phyloP scores from a whole-genome alignment of 1,140 invertebrate genomes.

The Drosophila seguyi region DNA sequence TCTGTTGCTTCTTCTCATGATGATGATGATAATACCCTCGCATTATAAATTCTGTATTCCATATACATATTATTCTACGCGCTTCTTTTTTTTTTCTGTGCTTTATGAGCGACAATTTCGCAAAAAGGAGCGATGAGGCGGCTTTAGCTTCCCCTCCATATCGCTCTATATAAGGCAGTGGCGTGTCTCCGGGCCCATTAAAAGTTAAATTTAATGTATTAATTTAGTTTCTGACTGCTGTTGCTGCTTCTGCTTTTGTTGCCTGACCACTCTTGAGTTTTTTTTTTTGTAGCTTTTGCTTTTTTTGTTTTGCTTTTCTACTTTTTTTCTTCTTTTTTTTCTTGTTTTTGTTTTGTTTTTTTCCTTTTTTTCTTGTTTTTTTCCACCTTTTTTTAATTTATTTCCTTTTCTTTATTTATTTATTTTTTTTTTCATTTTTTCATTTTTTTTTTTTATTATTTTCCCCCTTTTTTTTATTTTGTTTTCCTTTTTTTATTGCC shows the following conservation, averaged over 20 bases:
- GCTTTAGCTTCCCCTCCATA: not conserved
- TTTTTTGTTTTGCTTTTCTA: slow-evolving; percentile 32
- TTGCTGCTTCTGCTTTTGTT: not conserved
- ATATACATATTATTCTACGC: slow-evolving; percentile 19
- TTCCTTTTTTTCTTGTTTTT: slow-evolving; percentile 53
- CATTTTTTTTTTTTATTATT: no score
- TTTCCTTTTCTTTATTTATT: slow-evolving; percentile 27
- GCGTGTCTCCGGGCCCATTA: slow-evolving; percentile 44
- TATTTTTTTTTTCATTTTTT: no score
- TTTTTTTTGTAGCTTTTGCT: slow-evolving; percentile 3
- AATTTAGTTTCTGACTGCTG: slow-evolving; percentile 47
- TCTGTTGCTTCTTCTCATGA: slow-evolving; percentile 12
- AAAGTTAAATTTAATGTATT: slow-evolving; percentile 70
- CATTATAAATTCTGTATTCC: slow-evolving; percentile 47
- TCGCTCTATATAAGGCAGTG: slow-evolving; percentile 50
- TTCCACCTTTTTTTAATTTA: no score
- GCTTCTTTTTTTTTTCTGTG: slow-evolving; percentile 8
- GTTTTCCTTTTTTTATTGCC: no score
- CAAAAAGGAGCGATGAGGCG: slow-evolving; percentile 32
- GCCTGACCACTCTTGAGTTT: slow-evolving; percentile 31
- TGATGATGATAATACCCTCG: slow-evolving; percentile 22
- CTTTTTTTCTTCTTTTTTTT: no score
- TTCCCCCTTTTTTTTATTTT: no score
- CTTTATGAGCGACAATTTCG: slow-evolving; percentile 57
- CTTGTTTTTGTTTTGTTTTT: slow-evolving; percentile 29